Percentiles rank a stretch among this genome's conserved stretches.
These are phyloP conservation scores for Eudorcas thomsonii DNA, from an alignment of 2,113 vertebrate species.

Conservation along the genomic window DNA sequence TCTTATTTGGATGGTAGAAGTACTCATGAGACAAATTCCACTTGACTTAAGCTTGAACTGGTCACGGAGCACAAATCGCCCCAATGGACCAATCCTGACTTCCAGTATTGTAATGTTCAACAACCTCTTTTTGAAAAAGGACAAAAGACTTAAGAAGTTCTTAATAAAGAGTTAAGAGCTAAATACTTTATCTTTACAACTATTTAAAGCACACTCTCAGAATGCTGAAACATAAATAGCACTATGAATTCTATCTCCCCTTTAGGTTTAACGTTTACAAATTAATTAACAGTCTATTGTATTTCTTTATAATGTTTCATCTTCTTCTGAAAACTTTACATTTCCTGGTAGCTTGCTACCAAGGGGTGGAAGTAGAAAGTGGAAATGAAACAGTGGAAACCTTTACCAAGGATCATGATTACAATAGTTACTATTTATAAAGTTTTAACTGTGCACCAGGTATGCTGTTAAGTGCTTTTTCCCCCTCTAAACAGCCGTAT, in stretches of 20 bases:
- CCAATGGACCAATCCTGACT: not conserved
- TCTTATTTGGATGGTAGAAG: not conserved
- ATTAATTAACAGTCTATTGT: conserved; percentile 27
- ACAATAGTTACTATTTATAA: not conserved
- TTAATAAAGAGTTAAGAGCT: not conserved
- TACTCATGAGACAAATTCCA: not conserved
- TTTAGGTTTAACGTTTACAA: not conserved
- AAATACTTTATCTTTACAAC: not conserved
- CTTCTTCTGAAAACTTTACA: not conserved
- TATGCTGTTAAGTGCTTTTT: not conserved
- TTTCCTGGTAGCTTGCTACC: not conserved
- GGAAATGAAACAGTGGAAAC: not conserved
- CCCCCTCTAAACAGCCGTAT: not conserved
- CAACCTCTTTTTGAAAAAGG: not conserved
- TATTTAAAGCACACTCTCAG: not conserved
- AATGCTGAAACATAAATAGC: not conserved
- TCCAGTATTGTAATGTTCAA: not conserved
- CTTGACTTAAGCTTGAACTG: not conserved
- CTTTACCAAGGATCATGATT: not conserved
- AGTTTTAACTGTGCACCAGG: not conserved
- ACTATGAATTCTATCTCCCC: not conserved
- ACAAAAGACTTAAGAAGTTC: not conserved
- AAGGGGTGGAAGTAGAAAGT: not conserved
- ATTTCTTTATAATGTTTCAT: not conserved
- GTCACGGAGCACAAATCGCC: not conserved